Conservation (phyloP, 1,140 invertebrate genomes). For the Drosophila mauritiana region DNA sequence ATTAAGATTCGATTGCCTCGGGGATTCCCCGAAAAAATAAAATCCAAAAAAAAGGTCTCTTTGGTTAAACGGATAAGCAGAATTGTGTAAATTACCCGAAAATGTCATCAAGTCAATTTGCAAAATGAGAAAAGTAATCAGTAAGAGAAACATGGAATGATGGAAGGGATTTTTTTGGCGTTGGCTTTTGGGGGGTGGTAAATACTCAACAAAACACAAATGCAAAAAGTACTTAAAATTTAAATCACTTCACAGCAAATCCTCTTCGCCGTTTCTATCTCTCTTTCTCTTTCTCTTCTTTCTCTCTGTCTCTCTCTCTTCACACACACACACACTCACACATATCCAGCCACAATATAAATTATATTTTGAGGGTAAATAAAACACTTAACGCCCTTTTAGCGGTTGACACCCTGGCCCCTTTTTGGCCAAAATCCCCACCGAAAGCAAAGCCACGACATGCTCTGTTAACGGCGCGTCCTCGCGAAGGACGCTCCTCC, state of each 20-base stretch:
- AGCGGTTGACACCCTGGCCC: conserved; percentile 68
- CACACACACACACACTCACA: conserved; percentile 24
- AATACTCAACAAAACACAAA: conserved; percentile 29
- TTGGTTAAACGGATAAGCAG: conserved; percentile 42
- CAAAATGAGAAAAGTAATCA: conserved; percentile 81
- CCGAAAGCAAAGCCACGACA: conserved; percentile 59
- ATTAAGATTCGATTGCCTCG: conserved; percentile 12
- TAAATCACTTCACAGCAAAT: conserved; percentile 80
- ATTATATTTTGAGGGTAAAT: conserved; percentile 83
- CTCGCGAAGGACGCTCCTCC: conserved; percentile 52
- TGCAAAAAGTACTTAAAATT: conserved; percentile 79
- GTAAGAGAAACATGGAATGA: conserved; percentile 47
- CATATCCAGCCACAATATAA: conserved; percentile 68
- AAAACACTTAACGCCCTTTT: conserved; percentile 83
- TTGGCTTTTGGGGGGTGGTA: neutral
- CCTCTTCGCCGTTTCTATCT: conserved; percentile 27
- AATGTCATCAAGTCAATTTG: conserved; percentile 82
- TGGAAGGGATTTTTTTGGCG: neutral
- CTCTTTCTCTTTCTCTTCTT: neutral
- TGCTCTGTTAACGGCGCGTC: conserved; percentile 75
- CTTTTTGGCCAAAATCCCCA: conserved; percentile 13
- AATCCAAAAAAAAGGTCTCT: neutral
- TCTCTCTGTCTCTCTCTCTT: neutral
- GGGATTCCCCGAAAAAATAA: neutral
- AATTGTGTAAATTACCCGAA: conserved; percentile 74